A percentile compares a stretch with the other conserved stretches of the same genome.
phyloP scores from a whole-genome alignment of 2,113 vertebrate species.

The Alouatta palliata region DNA sequence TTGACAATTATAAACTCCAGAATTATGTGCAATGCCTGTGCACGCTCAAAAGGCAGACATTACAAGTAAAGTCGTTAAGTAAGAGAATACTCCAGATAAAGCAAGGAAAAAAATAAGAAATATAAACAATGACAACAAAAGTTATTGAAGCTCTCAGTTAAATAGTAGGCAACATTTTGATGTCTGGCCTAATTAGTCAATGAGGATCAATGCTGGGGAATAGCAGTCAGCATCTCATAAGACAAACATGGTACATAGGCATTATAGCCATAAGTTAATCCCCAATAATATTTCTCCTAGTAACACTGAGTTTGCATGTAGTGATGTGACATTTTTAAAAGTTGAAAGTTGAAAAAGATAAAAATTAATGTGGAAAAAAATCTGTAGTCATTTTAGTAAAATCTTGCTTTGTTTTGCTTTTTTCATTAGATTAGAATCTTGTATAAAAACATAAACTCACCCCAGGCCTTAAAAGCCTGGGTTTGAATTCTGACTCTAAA shows the following conservation, averaged over 20 bases:
- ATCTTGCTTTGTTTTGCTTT: neutral
- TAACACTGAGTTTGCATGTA: neutral
- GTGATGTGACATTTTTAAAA: neutral
- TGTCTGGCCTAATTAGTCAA: neutral
- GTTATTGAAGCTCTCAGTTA: neutral
- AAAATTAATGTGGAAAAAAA: neutral
- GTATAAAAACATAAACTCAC: neutral
- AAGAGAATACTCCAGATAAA: neutral
- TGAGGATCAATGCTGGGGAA: neutral
- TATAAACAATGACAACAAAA: neutral
- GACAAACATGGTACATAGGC: neutral
- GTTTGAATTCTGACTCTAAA: neutral
- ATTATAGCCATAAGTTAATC: neutral
- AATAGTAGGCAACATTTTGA: neutral
- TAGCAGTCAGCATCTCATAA: neutral
- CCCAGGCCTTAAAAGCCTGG: rapidly evolving
- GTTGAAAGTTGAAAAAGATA: constrained; percentile 29
- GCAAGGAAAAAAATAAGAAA: neutral
- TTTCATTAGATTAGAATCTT: neutral
- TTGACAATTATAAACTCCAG: neutral
- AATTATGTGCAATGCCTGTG: neutral
- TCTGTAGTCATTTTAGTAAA: neutral
- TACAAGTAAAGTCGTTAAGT: neutral
- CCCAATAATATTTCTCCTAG: neutral
- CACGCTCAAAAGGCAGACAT: neutral